Conservation (phyloP, 2,113 vertebrate genomes). For the Oreochromis spilurus region DNA sequence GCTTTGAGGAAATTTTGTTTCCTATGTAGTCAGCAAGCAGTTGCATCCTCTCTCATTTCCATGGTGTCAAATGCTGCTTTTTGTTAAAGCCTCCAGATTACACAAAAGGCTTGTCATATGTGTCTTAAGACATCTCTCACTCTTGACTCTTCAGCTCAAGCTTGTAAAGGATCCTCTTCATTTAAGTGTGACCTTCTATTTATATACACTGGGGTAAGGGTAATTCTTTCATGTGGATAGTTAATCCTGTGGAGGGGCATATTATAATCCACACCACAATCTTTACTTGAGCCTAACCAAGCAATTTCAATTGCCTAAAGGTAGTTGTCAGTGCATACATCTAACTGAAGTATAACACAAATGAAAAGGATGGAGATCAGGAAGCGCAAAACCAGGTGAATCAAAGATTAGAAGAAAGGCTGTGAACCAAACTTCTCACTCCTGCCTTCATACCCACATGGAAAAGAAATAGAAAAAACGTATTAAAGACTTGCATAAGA, state of each 20-base stretch:
- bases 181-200: neutral
- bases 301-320: neutral
- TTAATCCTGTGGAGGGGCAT: neutral
- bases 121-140: neutral
- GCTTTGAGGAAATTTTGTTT: neutral
- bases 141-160: neutral
- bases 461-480: no score
- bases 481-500: no score
- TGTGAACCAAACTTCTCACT: neutral
- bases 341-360: neutral
- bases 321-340: neutral
- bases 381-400: neutral
- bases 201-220: neutral
- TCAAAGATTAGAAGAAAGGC: neutral
- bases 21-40: neutral
- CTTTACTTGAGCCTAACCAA: neutral
- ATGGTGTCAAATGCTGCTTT: neutral
- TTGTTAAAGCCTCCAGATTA: neutral
- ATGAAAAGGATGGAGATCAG: neutral
- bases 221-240: neutral
- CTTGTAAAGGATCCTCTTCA: neutral
- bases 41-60: neutral
- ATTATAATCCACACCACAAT: neutral
- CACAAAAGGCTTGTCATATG: neutral
- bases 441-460: neutral